Base-by-base conservation (phyloP, 2,113 vertebrate species). In the Seriola rivoliana region DNA sequence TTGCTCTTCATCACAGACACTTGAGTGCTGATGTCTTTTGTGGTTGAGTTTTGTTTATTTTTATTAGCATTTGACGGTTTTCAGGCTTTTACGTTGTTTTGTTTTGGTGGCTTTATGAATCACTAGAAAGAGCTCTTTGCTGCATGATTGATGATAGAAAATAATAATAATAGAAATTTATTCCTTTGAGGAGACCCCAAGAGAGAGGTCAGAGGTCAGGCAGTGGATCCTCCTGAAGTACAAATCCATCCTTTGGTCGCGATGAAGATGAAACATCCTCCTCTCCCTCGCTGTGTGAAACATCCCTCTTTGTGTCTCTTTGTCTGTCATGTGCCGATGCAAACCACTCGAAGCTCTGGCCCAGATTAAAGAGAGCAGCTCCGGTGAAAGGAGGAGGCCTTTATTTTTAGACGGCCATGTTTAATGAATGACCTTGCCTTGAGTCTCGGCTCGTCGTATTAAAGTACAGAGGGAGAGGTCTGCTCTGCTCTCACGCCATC, bases 401-500 rank as follows among this genome's bases (percentile, higher is more conserved):
- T 91, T 94, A 95, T 95, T 95, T 95, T 93, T 94, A 93, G 93
- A 91, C 65, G 46, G 57, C 76, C 91, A 95, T 95, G 91, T 93
- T 95, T 95, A 94, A 95, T 94, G 90, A 84, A 95, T 94, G 92
- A 86, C 81, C 89, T 81, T 7, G 54, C 44, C 46, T 64, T 46
- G 0, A 87, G 85, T 75, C 65, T 66, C 7, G 50, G 58, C 79
- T 80, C 8, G 58, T 38, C 1, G 29, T 68, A 0, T 72, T 62
- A 19, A 76, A 68, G 48, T n/a, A 21, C 46, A 80, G 84, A 54
- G 71, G 80, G 9, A 80, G 70, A 58, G 68, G 54, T 9, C 36
- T 13, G 54, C 76, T 78, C 44, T 8, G 34, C 71, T 71, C 78
- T 66, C 90, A 86, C 76, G 50, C 76, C 59, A 78, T 52, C 50